Conservation (phyloP, 1,140 invertebrate genomes). For the Listronotus bonariensis region DNA sequence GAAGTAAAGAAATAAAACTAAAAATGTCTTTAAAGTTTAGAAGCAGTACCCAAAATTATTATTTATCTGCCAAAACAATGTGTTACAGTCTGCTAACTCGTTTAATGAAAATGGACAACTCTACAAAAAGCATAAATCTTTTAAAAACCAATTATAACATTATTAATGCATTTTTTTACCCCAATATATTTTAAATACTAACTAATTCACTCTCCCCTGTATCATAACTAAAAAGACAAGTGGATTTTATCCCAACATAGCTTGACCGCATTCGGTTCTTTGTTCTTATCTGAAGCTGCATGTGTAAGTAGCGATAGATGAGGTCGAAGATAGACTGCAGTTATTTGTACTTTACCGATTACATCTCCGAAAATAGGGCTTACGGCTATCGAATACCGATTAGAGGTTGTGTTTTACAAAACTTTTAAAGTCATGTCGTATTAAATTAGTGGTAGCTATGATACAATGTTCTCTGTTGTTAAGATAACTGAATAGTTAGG, state of each 20-base stretch:
- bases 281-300: constrained; percentile 18
- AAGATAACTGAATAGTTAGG: too few relatives aligned
- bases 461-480: too few relatives aligned
- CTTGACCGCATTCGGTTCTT: constrained; percentile 15
- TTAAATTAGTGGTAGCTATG: too few relatives aligned
- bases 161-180: too few relatives aligned
- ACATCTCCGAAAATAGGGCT: constrained; percentile 17
- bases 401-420: constrained; percentile 16
- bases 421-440: constrained; percentile 4
- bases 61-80: too few relatives aligned
- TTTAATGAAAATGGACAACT: too few relatives aligned
- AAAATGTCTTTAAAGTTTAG: too few relatives aligned
- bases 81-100: too few relatives aligned
- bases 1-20: too few relatives aligned
- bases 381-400: constrained; percentile 2
- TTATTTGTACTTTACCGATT: constrained; percentile 25
- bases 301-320: constrained; percentile 22
- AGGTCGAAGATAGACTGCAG: constrained; percentile 8
- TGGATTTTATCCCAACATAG: background rate
- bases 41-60: too few relatives aligned
- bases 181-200: background rate
- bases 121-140: too few relatives aligned
- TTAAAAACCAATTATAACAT: too few relatives aligned
- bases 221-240: constrained; percentile 3
- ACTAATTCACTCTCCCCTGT: background rate